Evolutionary conservation across 2,113 vertebrate species (phyloP).

Genomic region (Rallus limicola): DNA sequence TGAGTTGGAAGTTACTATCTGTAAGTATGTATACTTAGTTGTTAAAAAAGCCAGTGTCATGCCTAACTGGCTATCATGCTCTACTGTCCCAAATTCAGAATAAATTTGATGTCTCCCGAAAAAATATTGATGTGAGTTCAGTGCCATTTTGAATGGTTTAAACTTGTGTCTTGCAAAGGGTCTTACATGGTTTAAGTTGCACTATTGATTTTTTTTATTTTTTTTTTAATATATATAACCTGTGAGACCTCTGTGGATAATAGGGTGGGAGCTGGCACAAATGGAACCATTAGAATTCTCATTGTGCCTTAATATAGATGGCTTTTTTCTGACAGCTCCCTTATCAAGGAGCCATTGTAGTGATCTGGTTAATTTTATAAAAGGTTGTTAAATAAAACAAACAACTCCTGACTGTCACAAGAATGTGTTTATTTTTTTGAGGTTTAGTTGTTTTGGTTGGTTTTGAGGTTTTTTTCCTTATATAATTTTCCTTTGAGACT

Average conservation of each 20-base stretch:
- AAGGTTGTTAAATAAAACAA: background rate
- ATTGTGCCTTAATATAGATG: background rate
- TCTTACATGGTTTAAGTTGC: background rate
- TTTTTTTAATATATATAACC: background rate
- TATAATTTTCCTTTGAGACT: background rate
- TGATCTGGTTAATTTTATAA: background rate
- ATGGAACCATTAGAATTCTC: background rate
- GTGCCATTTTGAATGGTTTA: background rate
- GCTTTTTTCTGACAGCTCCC: background rate
- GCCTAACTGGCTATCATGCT: background rate
- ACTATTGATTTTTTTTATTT: background rate
- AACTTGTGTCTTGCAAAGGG: background rate
- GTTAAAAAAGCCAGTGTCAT: background rate
- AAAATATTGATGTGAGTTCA: background rate
- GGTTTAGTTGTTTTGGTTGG: background rate
- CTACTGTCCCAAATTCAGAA: background rate
- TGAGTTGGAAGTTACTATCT: background rate
- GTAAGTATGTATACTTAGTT: background rate
- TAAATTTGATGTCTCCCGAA: background rate
- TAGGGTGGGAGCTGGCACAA: background rate
- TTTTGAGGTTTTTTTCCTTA: background rate
- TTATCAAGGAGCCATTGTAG: background rate
- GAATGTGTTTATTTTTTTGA: background rate
- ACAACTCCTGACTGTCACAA: background rate
- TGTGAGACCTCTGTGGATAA: background rate